Conservation (phyloP, 2,113 vertebrate species). For the Hippopotamus amphibius region DNA sequence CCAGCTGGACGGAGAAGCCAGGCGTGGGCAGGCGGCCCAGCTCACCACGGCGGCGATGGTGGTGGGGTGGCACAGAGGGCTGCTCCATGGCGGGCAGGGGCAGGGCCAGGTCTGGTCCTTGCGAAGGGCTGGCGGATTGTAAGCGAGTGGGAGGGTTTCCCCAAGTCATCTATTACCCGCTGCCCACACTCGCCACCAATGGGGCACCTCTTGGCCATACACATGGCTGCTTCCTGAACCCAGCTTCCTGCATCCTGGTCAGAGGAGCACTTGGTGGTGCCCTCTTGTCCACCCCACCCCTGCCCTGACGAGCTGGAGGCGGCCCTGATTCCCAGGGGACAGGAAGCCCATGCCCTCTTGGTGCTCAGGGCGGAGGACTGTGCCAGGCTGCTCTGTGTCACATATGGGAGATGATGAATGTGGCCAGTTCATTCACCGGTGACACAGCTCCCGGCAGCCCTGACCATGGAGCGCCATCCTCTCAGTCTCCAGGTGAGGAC, state of each 20-base stretch:
- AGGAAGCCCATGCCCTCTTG: rapidly evolving
- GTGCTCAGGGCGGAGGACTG: not conserved
- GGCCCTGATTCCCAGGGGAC: rapidly evolving
- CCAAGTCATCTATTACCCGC: not conserved
- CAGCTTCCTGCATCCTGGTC: not conserved
- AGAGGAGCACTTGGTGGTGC: rapidly evolving
- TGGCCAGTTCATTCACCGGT: rapidly evolving
- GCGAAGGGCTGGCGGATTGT: not conserved
- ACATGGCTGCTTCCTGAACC: rapidly evolving
- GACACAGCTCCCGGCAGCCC: not conserved
- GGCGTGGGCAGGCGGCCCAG: not conserved
- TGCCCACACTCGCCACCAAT: not conserved
- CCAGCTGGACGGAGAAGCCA: not conserved
- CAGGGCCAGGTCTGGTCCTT: not conserved
- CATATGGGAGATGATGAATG: not conserved
- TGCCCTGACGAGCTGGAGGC: rapidly evolving
- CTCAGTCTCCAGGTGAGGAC: rapidly evolving
- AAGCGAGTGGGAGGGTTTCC: not conserved
- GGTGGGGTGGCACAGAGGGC: slow-evolving; percentile 19
- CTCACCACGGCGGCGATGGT: not conserved
- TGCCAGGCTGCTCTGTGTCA: no score
- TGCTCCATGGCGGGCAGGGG: rapidly evolving
- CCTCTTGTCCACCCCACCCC: not conserved
- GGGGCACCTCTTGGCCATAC: not conserved
- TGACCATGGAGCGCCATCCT: rapidly evolving